These are phyloP conservation scores for Hypomecis atomaria DNA, from an alignment of 2,888 invertebrate genomes.

Conservation along the genomic window DNA sequence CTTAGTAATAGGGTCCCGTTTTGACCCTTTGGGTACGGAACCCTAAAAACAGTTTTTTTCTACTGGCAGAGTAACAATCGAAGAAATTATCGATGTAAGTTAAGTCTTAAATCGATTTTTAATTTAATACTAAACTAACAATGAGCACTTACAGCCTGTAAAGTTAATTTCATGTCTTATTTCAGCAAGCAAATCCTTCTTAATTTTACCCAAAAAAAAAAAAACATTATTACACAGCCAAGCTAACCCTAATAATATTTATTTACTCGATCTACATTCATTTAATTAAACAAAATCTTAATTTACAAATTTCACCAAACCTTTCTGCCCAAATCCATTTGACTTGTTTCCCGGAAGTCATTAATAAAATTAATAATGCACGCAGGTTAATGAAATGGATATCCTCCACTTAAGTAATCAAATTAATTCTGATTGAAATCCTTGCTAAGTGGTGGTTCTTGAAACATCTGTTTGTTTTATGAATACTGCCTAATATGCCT, in stretches of 20 bases:
- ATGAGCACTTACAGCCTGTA: too few species aligned
- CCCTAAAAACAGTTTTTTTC: too few species aligned
- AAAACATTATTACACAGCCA: too few species aligned
- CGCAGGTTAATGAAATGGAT: constrained; percentile 21
- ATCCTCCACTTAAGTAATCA: constrained; percentile 17
- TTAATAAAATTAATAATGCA: constrained; percentile 24
- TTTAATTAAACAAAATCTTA: constrained; percentile 3
- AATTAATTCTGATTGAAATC: constrained; percentile 22
- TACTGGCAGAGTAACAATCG: too few species aligned
- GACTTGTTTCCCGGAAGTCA: constrained; percentile 15
- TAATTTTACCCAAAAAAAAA: too few species aligned
- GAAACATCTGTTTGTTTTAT: constrained; percentile 2
- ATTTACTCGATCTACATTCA: neutral
- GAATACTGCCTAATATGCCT: neutral
- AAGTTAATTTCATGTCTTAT: too few species aligned
- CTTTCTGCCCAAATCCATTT: constrained; percentile 6
- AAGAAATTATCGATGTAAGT: too few species aligned
- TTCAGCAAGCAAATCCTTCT: too few species aligned
- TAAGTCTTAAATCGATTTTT: too few species aligned
- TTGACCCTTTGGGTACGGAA: too few species aligned
- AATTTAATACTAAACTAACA: too few species aligned
- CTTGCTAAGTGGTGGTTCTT: constrained; percentile 7
- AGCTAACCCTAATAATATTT: neutral
- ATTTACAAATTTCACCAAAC: neutral
- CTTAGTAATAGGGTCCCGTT: too few species aligned